These are phyloP conservation scores for Astropecten irregularis DNA, from an alignment of 53 echinoderm and acorn worm species.

Conservation along the genomic window DNA sequence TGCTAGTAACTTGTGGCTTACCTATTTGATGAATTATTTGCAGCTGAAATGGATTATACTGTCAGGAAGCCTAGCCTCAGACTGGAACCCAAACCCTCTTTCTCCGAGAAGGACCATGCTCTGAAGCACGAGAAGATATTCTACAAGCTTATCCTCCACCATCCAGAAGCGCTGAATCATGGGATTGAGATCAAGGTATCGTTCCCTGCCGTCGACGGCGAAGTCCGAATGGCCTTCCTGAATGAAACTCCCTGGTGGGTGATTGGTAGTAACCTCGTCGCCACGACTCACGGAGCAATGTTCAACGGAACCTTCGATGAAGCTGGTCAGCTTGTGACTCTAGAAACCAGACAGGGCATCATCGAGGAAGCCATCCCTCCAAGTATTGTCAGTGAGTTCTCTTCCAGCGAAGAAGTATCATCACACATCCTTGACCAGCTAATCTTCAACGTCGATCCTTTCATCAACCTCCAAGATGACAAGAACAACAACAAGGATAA, in stretches of 20 bases:
- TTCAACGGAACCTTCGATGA: constrained; percentile 61
- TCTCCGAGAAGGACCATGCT: constrained; percentile 57
- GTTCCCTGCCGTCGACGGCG: constrained; percentile 19
- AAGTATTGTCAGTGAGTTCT: neutral
- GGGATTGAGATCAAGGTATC: constrained; percentile 56
- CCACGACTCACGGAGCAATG: constrained; percentile 43
- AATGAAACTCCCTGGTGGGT: constrained; percentile 56
- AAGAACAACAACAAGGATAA: neutral
- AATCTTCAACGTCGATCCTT: constrained; percentile 50
- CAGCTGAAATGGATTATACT: constrained; percentile 64
- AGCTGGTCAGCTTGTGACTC: constrained; percentile 33
- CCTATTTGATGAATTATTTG: too few species aligned
- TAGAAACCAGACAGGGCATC: constrained; percentile 6
- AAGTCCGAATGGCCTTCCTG: constrained; percentile 57
- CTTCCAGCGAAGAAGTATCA: neutral
- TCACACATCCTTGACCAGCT: constrained; percentile 43
- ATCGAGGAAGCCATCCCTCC: constrained; percentile 11
- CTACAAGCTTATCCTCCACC: constrained; percentile 16
- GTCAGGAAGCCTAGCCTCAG: constrained; percentile 48
- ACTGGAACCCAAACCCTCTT: constrained; percentile 30
- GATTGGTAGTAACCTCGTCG: constrained; percentile 46
- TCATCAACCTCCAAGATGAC: constrained; percentile 55
- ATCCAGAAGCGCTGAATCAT: constrained; percentile 62
- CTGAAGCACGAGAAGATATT: constrained; percentile 75
- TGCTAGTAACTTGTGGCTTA: too few species aligned